Evolutionary conservation across 2,797 vertebrate genomes (phyloP), one percentile per base, ranked within the genome.

Genomic region (Sebastes reedi): DNA sequence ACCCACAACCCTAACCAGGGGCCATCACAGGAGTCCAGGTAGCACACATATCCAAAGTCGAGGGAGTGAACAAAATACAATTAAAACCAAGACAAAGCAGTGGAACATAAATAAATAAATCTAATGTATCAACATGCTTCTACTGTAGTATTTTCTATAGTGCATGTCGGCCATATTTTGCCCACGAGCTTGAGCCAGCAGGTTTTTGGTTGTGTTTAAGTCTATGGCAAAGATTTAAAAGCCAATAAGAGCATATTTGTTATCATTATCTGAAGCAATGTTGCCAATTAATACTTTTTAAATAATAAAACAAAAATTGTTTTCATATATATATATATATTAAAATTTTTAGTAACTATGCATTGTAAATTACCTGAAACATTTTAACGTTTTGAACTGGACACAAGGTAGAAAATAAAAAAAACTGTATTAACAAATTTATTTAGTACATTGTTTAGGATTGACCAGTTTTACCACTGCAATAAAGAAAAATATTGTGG

Each of bases 1-100:
- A 95, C 95, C 95, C 95, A 89, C 95, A 95, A 82, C 95, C 95
- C 95, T 95, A 82, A 77, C 1, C 66, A 55, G 25, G 70, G 29
- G 20, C 70, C 20, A 84, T 75, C 81, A 80, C 18, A n/a, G 12
- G 34, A 74, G 87, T 84, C 82, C 91, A 92, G 62, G 84, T 27
- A 73, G 75, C 69, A 81, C 62, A 88, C 77, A 85, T 4, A 39
- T 69, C 66, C 77, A 81, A 34, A 73, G 68, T 56, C 6, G 27
- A 83, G 62, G 85, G 80, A 91, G 82, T 71, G 83, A 92, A 95
- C 65, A 92, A 84, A 87, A 83, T n/a, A 80, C 29, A 86, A 79
- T 95, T 94, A 95, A 74, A 84, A 87, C 58, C 64, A 62, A 62
- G 59, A 79, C 27, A 88, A 82, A 68, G 36, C 14, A 76, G 7